Evolutionary conservation across 1,140 invertebrate genomes (phyloP).

Genomic region (Bombus superbus): DNA sequence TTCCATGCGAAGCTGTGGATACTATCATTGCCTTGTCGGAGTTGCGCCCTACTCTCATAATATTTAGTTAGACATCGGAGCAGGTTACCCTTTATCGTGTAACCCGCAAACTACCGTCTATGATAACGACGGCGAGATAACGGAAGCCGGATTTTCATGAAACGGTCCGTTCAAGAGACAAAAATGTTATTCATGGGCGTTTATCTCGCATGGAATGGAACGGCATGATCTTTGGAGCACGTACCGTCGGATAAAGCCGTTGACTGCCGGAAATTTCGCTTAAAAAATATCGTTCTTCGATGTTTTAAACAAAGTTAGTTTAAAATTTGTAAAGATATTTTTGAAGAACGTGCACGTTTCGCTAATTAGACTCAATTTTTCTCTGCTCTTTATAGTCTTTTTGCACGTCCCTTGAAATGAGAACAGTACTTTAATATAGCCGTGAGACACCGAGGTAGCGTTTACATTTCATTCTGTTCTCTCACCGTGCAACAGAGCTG

Average conservation of each 20-base stretch:
- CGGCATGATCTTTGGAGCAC: background rate
- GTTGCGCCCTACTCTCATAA: conserved; percentile 2
- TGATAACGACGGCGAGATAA: conserved; percentile 61
- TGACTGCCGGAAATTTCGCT: background rate
- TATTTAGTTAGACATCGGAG: conserved; percentile 49
- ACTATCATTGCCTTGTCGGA: background rate
- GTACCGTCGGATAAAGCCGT: conserved; percentile 1
- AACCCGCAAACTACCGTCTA: conserved; percentile 54
- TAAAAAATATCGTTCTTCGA: background rate
- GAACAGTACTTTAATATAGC: background rate
- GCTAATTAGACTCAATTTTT: background rate
- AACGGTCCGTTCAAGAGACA: conserved; percentile 57
- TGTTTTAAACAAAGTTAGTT: background rate
- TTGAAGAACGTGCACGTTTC: background rate
- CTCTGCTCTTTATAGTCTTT: background rate
- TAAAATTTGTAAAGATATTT: background rate
- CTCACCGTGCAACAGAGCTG: background rate
- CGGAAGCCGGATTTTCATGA: conserved; percentile 50
- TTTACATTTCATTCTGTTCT: background rate
- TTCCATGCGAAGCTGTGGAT: background rate
- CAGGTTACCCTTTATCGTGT: conserved; percentile 53
- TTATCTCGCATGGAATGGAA: conserved; percentile 51
- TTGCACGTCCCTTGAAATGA: background rate
- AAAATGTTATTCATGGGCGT: conserved; percentile 64
- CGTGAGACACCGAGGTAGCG: background rate